Conservation (phyloP, 1,140 invertebrate species). For the Helicoverpa zea region DNA sequence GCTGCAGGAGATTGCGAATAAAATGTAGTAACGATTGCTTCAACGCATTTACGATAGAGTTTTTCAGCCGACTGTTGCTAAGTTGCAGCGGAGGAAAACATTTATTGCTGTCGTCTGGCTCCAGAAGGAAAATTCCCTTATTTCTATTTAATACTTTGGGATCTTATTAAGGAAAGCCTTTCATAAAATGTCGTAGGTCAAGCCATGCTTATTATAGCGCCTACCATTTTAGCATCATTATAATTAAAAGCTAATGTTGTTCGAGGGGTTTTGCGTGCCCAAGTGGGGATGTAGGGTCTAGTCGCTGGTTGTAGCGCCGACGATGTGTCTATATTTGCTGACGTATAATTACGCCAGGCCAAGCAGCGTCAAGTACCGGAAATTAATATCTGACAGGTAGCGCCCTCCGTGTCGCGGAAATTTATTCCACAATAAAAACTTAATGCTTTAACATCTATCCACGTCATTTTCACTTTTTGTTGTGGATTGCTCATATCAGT, state of each 20-base stretch:
- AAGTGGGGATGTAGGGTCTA: constrained; percentile 41
- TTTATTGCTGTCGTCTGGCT: constrained; percentile 24
- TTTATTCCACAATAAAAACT: constrained; percentile 47
- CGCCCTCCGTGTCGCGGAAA: constrained; percentile 55
- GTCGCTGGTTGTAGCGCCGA: constrained; percentile 18
- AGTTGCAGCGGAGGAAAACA: constrained; percentile 19
- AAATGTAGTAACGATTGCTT: constrained; percentile 52
- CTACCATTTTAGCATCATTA: constrained; percentile 21
- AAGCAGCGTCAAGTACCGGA: constrained; percentile 72
- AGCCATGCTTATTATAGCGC: constrained; percentile 14
- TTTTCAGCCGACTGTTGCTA: constrained; percentile 4
- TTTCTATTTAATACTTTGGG: not conserved
- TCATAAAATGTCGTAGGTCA: constrained; percentile 13
- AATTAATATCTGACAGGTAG: constrained; percentile 80
- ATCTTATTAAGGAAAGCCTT: not conserved
- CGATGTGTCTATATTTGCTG: constrained; percentile 65
- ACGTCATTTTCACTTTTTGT: constrained; percentile 3
- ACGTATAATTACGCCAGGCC: constrained; percentile 65
- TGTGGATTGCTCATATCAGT: not conserved
- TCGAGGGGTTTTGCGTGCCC: constrained; percentile 47
- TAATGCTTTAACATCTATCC: constrained; percentile 2
- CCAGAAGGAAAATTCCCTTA: not conserved
- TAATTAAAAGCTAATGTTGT: constrained; percentile 43
- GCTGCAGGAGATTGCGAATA: constrained; percentile 62
- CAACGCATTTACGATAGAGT: constrained; percentile 49